Percentiles rank a stretch among this genome's conserved stretches.
Evolutionary conservation across 2,888 invertebrate species (phyloP).

Genomic region (Lasioglossum leucozonium): DNA sequence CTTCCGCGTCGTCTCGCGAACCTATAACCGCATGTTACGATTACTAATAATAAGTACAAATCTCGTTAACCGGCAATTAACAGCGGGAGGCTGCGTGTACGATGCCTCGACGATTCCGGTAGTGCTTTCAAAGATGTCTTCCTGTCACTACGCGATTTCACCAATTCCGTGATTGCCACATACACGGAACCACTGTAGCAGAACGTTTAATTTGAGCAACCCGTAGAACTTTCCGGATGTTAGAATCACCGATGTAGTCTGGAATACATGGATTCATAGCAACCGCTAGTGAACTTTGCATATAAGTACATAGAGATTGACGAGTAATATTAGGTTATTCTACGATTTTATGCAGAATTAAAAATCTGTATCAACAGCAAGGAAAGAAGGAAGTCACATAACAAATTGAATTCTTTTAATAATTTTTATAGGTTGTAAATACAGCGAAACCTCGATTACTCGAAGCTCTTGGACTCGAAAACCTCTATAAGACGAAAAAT

Average conservation of each 20-base stretch:
- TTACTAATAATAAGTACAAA: conserved; percentile 11
- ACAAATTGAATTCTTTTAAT: no score
- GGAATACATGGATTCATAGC: conserved; percentile 15
- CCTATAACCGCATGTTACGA: not conserved
- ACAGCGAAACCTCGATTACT: no score
- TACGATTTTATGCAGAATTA: no score
- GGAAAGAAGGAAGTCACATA: no score
- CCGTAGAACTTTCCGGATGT: not conserved
- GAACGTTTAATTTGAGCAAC: conserved; percentile 34
- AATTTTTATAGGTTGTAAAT: no score
- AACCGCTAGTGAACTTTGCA: conserved; percentile 22
- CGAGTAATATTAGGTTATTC: not conserved
- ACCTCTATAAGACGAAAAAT: no score
- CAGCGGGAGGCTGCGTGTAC: not conserved
- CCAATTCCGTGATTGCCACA: conserved; percentile 24
- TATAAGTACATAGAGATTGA: not conserved
- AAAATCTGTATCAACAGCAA: no score
- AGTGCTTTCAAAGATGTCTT: conserved; percentile 12
- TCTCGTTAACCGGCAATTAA: conserved; percentile 27
- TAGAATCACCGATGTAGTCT: conserved; percentile 34
- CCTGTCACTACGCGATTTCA: conserved; percentile 25
- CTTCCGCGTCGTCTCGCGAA: conserved; percentile 12
- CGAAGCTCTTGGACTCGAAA: no score
- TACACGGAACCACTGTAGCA: conserved; percentile 13
- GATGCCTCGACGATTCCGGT: conserved; percentile 3